Base-by-base conservation (phyloP, 2,888 invertebrate genomes). In the Sceliomorpha sp. region DNA sequence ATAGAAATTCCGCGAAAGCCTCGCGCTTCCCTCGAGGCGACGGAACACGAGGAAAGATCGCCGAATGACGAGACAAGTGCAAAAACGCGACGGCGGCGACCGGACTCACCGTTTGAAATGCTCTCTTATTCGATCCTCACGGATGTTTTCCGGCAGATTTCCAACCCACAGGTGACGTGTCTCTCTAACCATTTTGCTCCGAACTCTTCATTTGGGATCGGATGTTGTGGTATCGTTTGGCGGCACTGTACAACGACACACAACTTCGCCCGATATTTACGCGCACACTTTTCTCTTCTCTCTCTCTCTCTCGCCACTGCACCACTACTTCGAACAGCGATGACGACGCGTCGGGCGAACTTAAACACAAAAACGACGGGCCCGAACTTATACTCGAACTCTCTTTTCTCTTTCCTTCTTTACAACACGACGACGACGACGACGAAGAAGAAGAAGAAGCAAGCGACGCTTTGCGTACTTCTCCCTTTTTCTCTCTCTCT, bases 111-210 rank as follows among this genome's bases (percentile, higher is more conserved):
- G 95, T 95, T 97, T 96, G 92, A 98, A 98, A 92, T 96, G 96
- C 91, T 97, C 97, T 92, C 95, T 93, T 92, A 98, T 96, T 91
- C 96, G 94, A 91, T 97, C 97, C 92, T 98, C 97, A 90, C 96
- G 95, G 93, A 97, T 96, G 93, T 96, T 97, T 93, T 98, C 98
- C 95, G 98, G 98, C 94, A 98, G 96, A 94, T 98, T 98, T 94
- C 98, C 98, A 94, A 98, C 97, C 97, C 98, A 98, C 93, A 98
- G 95, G 93, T 98, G 98, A 94, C 98, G 96, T 94, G 98, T 98
- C 97, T 98, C 98, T 95, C 98, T 98, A 95, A 98, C 98, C 98
- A 98, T 98, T 95, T 95, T 97, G 95, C 94, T 94, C 94, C 94
- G 92, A 93, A 94, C 94, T 94, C 95, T 94, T 94, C 95, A 95